A percentile compares a stretch with the other conserved stretches of the same genome.
phyloP scores from a whole-genome alignment of 2,888 invertebrate species.

The Chirona hameri region DNA sequence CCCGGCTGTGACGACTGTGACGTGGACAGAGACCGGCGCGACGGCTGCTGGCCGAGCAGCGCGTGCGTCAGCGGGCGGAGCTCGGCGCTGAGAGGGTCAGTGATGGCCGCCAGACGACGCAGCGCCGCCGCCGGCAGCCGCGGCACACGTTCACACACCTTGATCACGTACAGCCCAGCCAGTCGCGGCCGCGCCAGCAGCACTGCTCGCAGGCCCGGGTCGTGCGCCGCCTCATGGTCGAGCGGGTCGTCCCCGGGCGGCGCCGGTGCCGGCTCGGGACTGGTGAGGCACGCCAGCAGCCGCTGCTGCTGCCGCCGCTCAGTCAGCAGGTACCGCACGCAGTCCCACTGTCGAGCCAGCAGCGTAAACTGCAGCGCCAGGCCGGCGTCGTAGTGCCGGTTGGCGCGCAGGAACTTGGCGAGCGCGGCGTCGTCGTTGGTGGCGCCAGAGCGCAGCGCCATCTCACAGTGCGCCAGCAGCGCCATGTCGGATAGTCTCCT shows the following conservation, averaged over 20 bases:
- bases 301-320: slow-evolving; percentile 56
- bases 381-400: slow-evolving; percentile 61
- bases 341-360: slow-evolving; percentile 59
- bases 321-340: slow-evolving; percentile 54
- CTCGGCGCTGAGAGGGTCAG: slow-evolving; percentile 4
- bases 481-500: slow-evolving; percentile 64
- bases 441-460: background rate
- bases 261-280: slow-evolving; percentile 45
- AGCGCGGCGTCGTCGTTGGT: background rate
- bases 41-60: background rate
- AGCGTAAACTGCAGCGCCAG: slow-evolving; percentile 60
- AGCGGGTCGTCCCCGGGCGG: slow-evolving; percentile 41
- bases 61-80: slow-evolving; percentile 4
- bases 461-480: slow-evolving; percentile 61
- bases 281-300: slow-evolving; percentile 55
- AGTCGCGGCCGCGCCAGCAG: slow-evolving; percentile 44
- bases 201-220: slow-evolving; percentile 41
- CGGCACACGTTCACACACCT: slow-evolving; percentile 43
- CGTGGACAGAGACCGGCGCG: background rate
- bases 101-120: background rate
- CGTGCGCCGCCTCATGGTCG: slow-evolving; percentile 41
- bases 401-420: slow-evolving; percentile 54
- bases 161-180: slow-evolving; percentile 44
- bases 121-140: slow-evolving; percentile 40
- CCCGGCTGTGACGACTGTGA: background rate